phyloP scores from a whole-genome alignment of 1,140 invertebrate species.

The Microplitis mediator region DNA sequence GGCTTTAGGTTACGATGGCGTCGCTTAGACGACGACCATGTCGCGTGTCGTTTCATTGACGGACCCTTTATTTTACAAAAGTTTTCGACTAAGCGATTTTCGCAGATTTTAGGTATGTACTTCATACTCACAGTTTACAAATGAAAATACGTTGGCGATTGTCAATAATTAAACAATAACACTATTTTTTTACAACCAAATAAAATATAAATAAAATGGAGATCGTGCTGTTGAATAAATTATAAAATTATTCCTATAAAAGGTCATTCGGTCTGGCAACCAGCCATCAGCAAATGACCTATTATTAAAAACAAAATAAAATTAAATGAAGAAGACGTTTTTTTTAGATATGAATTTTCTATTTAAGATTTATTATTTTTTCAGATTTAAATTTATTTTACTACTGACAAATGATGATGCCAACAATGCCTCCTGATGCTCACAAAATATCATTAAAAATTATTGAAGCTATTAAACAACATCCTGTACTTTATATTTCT shows the following conservation, averaged over 20 bases:
- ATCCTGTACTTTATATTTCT: constrained; percentile 55
- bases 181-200: neutral
- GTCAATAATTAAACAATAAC: neutral
- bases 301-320: too few species aligned
- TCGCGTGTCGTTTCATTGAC: constrained; percentile 37
- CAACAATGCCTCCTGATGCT: constrained; percentile 48
- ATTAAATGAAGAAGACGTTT: neutral
- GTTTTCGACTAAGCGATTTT: constrained; percentile 33
- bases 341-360: neutral
- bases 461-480: constrained; percentile 55
- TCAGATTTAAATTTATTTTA: neutral
- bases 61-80: constrained; percentile 27
- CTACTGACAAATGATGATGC: constrained; percentile 34
- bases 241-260: too few species aligned
- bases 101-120: constrained; percentile 39
- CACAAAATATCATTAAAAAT: constrained; percentile 56
- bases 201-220: too few species aligned
- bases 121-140: constrained; percentile 23
- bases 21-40: constrained; percentile 24
- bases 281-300: too few species aligned
- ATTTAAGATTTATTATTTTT: neutral
- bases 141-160: constrained; percentile 6
- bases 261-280: too few species aligned
- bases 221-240: too few species aligned
- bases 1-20: constrained; percentile 23